Conservation (phyloP, 2,113 vertebrate species). For the Maccullochella peelii region DNA sequence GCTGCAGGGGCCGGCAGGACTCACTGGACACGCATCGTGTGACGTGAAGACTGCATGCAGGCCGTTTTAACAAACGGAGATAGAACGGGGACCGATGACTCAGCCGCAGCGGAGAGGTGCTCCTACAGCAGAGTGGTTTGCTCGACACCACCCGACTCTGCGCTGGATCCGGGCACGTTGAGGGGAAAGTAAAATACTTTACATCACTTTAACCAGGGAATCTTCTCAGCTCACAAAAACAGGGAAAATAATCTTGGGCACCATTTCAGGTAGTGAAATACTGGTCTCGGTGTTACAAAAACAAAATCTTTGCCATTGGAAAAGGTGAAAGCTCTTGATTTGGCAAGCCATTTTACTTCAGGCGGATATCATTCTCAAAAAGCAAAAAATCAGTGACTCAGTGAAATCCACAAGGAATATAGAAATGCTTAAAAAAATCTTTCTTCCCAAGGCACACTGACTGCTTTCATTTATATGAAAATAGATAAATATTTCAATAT, state of each 20-base stretch:
- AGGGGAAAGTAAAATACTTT: slow-evolving; percentile 25
- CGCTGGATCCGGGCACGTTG: slow-evolving; percentile 50
- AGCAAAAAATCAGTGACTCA: no score
- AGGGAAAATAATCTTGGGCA: slow-evolving; percentile 49
- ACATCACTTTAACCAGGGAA: slow-evolving; percentile 41
- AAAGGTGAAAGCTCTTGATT: slow-evolving; percentile 56
- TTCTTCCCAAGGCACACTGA: slow-evolving; percentile 79
- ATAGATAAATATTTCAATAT: slow-evolving; percentile 80
- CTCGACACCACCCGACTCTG: slow-evolving; percentile 47
- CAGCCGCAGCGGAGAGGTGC: slow-evolving; percentile 36
- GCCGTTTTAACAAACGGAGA: slow-evolving; percentile 40
- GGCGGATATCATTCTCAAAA: slow-evolving; percentile 61
- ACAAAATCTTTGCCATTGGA: slow-evolving; percentile 42
- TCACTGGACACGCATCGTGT: slow-evolving; percentile 30
- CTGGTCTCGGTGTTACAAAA: slow-evolving; percentile 17
- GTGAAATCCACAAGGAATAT: slow-evolving; percentile 67
- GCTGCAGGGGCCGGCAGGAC: slow-evolving; percentile 35
- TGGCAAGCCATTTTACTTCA: slow-evolving; percentile 60
- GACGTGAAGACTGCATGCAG: slow-evolving; percentile 56
- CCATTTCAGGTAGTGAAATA: slow-evolving; percentile 47
- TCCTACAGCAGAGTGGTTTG: slow-evolving; percentile 35
- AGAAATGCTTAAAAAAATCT: slow-evolving; percentile 64
- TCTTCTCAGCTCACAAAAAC: slow-evolving; percentile 65
- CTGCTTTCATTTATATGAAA: slow-evolving; percentile 79
- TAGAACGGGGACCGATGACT: slow-evolving; percentile 30